phyloP scores from a whole-genome alignment of 2,113 vertebrate species.

The Pica pica region DNA sequence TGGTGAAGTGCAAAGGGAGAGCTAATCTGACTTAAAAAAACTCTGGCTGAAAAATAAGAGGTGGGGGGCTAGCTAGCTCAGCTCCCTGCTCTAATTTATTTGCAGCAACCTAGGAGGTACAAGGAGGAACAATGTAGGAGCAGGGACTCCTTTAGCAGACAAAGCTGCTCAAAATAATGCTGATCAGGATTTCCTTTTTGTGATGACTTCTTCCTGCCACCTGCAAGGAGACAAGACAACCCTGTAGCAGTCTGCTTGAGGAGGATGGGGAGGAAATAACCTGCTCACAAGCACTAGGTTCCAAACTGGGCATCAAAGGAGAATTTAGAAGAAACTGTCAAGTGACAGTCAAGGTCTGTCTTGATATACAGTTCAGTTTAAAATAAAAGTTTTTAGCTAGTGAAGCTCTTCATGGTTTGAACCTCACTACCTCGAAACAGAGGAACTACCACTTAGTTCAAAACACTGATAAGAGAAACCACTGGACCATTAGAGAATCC shows the following conservation, averaged over 20 bases:
- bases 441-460: not conserved
- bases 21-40: constrained; percentile 35
- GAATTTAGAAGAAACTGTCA: not conserved
- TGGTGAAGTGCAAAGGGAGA: constrained; percentile 46
- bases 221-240: not conserved
- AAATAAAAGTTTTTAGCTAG: not conserved
- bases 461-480: not conserved
- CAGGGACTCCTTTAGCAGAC: not conserved
- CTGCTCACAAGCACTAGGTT: not conserved
- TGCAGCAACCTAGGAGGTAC: not conserved
- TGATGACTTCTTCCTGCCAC: not conserved
- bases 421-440: not conserved
- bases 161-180: not conserved
- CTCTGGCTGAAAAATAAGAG: not conserved
- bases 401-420: not conserved
- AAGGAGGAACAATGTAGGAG: not conserved
- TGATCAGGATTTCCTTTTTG: not conserved
- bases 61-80: not conserved
- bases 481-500: not conserved
- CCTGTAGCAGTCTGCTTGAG: not conserved
- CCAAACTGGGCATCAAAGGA: not conserved
- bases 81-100: not conserved
- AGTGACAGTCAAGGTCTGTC: not conserved
- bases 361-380: not conserved
- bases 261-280: not conserved